phyloP scores from a whole-genome alignment of 1,140 invertebrate genomes.

The Calosoma granatense region DNA sequence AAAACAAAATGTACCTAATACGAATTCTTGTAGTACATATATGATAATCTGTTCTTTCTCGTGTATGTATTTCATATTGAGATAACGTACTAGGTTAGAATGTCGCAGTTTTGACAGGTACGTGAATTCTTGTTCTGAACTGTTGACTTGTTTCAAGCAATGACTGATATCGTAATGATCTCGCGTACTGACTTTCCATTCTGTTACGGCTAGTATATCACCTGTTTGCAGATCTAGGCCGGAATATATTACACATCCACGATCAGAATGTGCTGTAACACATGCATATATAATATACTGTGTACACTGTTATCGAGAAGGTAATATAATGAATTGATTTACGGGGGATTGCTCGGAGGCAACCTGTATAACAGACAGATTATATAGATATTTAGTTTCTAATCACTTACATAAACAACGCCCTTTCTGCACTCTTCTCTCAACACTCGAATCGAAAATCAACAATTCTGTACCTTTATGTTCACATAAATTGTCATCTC shows the following conservation, averaged over 20 bases:
- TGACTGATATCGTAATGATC: conserved; percentile 31
- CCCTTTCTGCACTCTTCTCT: conserved; percentile 41
- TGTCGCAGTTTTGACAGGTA: conserved; percentile 57
- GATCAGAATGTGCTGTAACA: conserved; percentile 48
- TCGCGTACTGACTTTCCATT: conserved; percentile 53
- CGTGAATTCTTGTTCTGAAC: conserved; percentile 62
- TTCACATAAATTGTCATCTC: conserved; percentile 38
- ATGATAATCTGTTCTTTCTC: conserved; percentile 46
- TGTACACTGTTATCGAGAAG: too few species aligned
- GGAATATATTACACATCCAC: conserved; percentile 55
- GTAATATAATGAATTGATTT: too few species aligned
- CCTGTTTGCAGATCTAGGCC: conserved; percentile 57
- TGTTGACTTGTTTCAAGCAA: conserved; percentile 44
- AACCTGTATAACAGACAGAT: too few species aligned
- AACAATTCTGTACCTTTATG: conserved; percentile 41
- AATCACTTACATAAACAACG: conserved; percentile 45
- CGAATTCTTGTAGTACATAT: conserved; percentile 57
- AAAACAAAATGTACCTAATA: too few species aligned
- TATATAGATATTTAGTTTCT: too few species aligned
- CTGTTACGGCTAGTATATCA: conserved; percentile 53
- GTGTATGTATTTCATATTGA: conserved; percentile 53
- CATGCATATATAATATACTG: too few species aligned
- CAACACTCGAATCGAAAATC: conserved; percentile 42
- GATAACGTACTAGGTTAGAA: conserved; percentile 59
- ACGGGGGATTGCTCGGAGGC: too few species aligned